Evolutionary conservation across 2,113 vertebrate genomes (phyloP).

Genomic region (Mesembrinibis cayennensis): DNA sequence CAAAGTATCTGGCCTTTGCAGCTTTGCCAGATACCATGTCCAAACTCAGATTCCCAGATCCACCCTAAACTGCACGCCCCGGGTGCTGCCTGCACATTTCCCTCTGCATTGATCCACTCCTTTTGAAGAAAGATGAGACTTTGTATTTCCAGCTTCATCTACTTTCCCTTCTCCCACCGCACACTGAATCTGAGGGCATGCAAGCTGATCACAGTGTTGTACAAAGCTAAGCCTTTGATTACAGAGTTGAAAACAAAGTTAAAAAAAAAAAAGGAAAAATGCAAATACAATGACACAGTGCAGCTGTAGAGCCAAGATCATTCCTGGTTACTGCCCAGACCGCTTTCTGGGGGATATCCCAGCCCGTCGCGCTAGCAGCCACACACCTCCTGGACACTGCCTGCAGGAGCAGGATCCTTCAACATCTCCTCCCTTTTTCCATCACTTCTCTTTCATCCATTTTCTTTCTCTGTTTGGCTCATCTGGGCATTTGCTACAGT

Average conservation of each 20-base stretch:
- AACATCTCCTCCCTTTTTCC: not conserved
- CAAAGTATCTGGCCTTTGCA: not conserved
- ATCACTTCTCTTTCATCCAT: not conserved
- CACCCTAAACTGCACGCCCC: rapidly evolving
- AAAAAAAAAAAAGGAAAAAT: not conserved
- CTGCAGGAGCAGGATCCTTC: not conserved
- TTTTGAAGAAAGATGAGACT: not conserved
- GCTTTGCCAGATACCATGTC: not conserved
- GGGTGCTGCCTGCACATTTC: not conserved
- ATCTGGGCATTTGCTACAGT: not conserved
- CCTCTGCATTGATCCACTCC: not conserved
- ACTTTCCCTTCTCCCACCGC: not conserved
- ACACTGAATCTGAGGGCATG: not conserved
- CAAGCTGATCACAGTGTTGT: not conserved
- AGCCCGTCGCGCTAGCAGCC: not conserved
- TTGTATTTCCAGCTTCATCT: not conserved
- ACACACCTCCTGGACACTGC: not conserved
- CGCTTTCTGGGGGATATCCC: not conserved
- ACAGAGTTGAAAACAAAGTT: not conserved
- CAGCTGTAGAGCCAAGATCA: not conserved
- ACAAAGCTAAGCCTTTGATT: not conserved
- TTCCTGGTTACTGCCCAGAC: not conserved
- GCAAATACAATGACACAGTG: not conserved
- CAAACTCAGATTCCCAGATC: not conserved
- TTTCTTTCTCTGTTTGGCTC: not conserved